Base-by-base conservation (phyloP, 2,888 invertebrate genomes). In the Amiota minor region DNA sequence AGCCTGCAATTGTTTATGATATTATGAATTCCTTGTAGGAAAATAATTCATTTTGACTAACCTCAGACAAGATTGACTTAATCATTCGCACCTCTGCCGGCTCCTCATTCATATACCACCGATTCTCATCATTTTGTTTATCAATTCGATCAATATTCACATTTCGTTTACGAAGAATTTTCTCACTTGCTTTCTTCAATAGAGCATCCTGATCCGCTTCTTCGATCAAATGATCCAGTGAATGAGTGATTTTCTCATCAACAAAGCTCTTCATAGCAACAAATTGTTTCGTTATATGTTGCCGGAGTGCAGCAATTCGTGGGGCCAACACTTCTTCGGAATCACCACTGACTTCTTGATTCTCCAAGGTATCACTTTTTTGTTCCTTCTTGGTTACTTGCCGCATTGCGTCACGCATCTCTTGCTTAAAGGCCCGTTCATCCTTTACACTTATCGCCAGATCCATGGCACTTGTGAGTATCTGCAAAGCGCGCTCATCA, bases 401-500 rank as follows among this genome's bases (percentile, higher is more conserved):
- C 55, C 72, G 80, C 72, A 86, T 78, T 16, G 46, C 74, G 68
- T 77, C 79, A 14, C 71, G 78, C 23, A 88, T 75, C 70, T 87
- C 85, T 23, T 78, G 72, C 1, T 79, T 78, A 72, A 87, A 89
- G 11, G 83, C 82, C 1, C 79, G 75, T 0, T 77, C 75, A 56
- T 84, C 82, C 62, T 87, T 84, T 1, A 79, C 72, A 12, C 79
- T 78, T 2, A 82, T 80, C 1, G 88, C 82, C 59, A 88, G 79
- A 69, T 89, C 89, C 78, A 90, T 80, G 2, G 88, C 86, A 64
- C 82, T 83, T 2, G 80, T 79, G 2, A 90, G 79, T 23, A 89
- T 87, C 10, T 82, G 80, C n/a, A 90, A 75, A 0, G 89, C 87
- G 1, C 80, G 81, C 68, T 81, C 79, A 74, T 90, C 89, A 9